Evolutionary conservation across 2,888 invertebrate genomes (phyloP), one percentile per base, ranked within the genome.

Genomic region (Drosophila stalkeri): DNA sequence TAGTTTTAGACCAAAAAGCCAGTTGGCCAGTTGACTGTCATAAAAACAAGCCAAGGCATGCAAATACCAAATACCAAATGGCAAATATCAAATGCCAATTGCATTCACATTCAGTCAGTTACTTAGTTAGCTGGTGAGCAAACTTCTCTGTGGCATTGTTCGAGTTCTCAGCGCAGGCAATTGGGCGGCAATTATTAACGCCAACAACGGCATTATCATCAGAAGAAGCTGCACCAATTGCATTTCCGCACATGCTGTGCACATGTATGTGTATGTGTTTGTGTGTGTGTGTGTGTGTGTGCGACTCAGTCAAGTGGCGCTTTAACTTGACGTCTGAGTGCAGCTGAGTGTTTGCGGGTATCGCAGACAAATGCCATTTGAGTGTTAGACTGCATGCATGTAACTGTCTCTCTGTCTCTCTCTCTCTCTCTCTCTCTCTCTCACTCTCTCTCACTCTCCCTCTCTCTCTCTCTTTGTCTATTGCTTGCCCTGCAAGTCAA

Each of bases 1-100:
- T 80, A 80, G 77, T 77, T 80, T 69, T 72, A 71, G 67, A 35
- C 67, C 67, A 60, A 77, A 76, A 20, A 44, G 18, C 6, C 20
- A 44, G 2, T 12, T 44, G 18, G 37, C 37, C 16, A 33, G 9
- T 33, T 9, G 6, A 9, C 2, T 9, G 33, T 6, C 33, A 39
- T 39, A 39, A 39, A 39, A 39, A 2, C 14, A 9, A 18, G 43
- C 43, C 1, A 9, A 4, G n/a, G 3, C 41, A 43, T 43, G 41
- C 41, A 18, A 43, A 43, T 43, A 16, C 1, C 16, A 37, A 37
- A 14, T 37, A 16, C 0, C 0, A 37, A 37, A 14, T 37, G 9
- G 18, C 3, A 43, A 39, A 16, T 39, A 1, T 16, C 2, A 39
- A n/a, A 39, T 39, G 7, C 11, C 20, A 35, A 35, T 11, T 35